phyloP scores from a whole-genome alignment of 1,140 invertebrate species.

The Drosophila quadrilineata region DNA sequence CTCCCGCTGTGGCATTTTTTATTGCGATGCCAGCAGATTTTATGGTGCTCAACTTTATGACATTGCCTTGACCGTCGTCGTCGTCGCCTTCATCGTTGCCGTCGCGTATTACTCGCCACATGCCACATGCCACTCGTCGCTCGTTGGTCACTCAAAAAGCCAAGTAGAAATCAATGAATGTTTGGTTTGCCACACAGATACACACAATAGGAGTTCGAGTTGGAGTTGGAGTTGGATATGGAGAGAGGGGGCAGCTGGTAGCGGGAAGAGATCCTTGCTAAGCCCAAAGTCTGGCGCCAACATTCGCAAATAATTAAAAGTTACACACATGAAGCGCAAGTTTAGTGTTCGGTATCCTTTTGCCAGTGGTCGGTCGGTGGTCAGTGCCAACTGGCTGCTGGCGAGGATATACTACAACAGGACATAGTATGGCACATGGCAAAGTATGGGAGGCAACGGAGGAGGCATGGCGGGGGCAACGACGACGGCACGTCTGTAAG shows the following conservation, averaged over 20 bases:
- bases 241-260: too few relatives aligned
- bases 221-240: too few relatives aligned
- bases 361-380: conserved; percentile 19
- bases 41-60: conserved; percentile 81
- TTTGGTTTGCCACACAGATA: conserved; percentile 1
- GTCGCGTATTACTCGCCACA: too few relatives aligned
- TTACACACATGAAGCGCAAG: conserved; percentile 58
- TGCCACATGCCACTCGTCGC: neutral
- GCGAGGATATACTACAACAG: too few relatives aligned
- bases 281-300: conserved; percentile 73
- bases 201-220: too few relatives aligned
- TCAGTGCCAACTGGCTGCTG: conserved; percentile 37
- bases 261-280: too few relatives aligned
- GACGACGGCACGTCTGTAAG: conserved; percentile 73
- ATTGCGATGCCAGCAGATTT: conserved; percentile 78
- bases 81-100: neutral
- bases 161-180: conserved; percentile 63
- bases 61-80: conserved; percentile 66
- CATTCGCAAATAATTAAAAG: conserved; percentile 80
- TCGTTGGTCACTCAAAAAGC: conserved; percentile 47
- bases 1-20: conserved; percentile 75
- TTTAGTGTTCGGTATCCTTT: conserved; percentile 17
- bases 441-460: conserved; percentile 1
- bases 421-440: conserved; percentile 24
- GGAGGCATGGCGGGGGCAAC: conserved; percentile 7